These are phyloP conservation scores for Leucoraja ocellata DNA, from an alignment of 2,797 vertebrate species.

Conservation along the genomic window DNA sequence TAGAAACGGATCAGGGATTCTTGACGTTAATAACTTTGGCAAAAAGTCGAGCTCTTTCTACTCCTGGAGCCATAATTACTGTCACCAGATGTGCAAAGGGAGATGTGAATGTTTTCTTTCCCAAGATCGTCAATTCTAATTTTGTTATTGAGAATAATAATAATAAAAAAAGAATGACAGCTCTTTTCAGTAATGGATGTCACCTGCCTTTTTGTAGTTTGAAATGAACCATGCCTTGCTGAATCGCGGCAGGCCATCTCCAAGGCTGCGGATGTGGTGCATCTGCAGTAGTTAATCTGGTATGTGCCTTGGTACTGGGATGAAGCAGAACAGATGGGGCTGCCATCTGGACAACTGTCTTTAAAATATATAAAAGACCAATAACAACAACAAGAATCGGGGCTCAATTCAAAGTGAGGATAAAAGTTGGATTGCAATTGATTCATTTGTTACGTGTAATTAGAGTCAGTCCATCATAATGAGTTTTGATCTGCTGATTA, in stretches of 20 bases:
- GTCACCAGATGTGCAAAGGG: not conserved
- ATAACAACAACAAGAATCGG: not conserved
- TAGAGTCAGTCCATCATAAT: not conserved
- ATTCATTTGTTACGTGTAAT: not conserved
- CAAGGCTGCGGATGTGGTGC: not conserved
- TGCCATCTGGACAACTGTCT: not conserved
- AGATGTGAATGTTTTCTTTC: not conserved
- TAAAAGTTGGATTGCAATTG: not conserved
- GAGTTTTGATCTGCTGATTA: not conserved
- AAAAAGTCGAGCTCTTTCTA: no score
- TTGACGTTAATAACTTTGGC: not conserved
- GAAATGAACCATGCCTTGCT: conserved; percentile 2
- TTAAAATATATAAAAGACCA: not conserved
- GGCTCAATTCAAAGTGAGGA: not conserved
- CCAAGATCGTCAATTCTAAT: not conserved
- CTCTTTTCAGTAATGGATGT: not conserved
- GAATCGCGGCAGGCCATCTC: not conserved
- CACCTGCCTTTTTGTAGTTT: conserved; percentile 15
- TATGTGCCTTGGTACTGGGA: not conserved
- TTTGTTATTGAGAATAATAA: conserved; percentile 12
- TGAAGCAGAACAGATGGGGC: conserved; percentile 28
- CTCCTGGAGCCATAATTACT: not conserved
- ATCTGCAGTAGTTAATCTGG: conserved; percentile 12
- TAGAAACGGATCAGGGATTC: not conserved
- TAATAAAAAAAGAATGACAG: no score